A percentile compares a stretch with the other conserved stretches of the same genome.
These are phyloP conservation scores for Melanotus villosus DNA, from an alignment of 2,888 invertebrate genomes.

Conservation along the genomic window DNA sequence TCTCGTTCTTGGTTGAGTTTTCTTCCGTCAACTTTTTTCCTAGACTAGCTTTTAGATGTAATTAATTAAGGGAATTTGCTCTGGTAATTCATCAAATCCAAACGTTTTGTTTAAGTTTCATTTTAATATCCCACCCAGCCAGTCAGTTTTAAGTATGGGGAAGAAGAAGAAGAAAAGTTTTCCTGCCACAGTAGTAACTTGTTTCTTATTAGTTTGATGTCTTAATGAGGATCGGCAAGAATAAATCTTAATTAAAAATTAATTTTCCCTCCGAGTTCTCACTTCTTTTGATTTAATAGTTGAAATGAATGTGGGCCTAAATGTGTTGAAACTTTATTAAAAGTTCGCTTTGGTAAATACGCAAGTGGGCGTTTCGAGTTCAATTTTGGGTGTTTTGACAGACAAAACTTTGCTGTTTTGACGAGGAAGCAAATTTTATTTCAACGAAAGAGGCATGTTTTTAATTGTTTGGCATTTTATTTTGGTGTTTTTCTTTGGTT, in stretches of 20 bases:
- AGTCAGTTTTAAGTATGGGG: too few species aligned
- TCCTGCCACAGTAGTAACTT: conserved; percentile 25
- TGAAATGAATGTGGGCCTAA: not conserved
- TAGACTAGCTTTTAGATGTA: conserved; percentile 11
- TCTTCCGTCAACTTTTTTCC: not conserved
- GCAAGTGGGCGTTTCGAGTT: too few species aligned
- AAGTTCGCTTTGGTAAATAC: too few species aligned
- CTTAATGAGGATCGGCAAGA: conserved; percentile 32
- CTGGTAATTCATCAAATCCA: conserved; percentile 30
- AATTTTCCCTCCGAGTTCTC: conserved; percentile 19
- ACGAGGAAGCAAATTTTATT: too few species aligned
- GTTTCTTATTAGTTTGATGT: conserved; percentile 37
- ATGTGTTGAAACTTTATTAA: too few species aligned
- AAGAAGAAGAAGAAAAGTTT: conserved; percentile 20
- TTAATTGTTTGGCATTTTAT: too few species aligned
- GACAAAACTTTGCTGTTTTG: too few species aligned
- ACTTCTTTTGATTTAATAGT: conserved; percentile 18
- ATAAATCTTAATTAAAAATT: conserved; percentile 40
- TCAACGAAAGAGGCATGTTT: too few species aligned
- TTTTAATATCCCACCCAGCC: conserved; percentile 9
- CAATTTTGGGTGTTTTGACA: too few species aligned
- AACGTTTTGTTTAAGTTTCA: conserved; percentile 28
- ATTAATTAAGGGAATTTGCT: conserved; percentile 12
- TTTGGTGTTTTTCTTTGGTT: too few species aligned
- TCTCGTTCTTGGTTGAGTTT: not conserved